Percentiles rank a stretch among this genome's conserved stretches.
These are phyloP conservation scores for Bombyx huttoni DNA, from an alignment of 2,888 invertebrate species.

Conservation along the genomic window DNA sequence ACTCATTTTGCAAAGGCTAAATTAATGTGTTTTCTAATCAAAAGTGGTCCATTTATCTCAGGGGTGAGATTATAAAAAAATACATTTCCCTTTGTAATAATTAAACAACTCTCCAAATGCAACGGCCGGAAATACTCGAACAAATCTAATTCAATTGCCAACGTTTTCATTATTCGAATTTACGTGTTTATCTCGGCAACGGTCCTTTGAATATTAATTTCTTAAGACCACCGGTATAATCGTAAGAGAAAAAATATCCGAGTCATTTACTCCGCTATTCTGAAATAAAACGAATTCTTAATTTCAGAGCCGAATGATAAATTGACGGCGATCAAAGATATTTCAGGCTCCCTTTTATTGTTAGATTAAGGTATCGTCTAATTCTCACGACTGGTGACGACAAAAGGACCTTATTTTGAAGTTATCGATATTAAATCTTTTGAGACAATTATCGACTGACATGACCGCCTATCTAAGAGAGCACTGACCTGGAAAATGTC, in stretches of 20 bases:
- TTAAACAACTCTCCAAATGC: not conserved
- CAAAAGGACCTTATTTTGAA: not conserved
- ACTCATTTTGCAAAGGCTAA: no score
- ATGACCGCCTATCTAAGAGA: no score
- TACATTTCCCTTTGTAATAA: not conserved
- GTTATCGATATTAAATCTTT: not conserved
- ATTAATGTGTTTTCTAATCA: no score
- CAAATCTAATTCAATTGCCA: not conserved
- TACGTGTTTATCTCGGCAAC: not conserved
- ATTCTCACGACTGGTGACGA: not conserved
- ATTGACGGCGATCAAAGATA: conserved; percentile 5
- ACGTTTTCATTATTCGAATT: not conserved
- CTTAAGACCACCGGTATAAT: not conserved
- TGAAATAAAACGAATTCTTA: conserved; percentile 3
- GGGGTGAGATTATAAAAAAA: no score
- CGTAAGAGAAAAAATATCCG: not conserved
- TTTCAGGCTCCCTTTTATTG: not conserved
- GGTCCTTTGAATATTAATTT: not conserved
- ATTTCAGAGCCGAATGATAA: conserved; percentile 4
- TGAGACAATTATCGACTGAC: not conserved
- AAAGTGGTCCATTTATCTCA: no score
- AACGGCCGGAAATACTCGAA: not conserved
- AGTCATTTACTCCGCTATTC: not conserved
- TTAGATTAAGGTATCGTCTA: conserved; percentile 2
- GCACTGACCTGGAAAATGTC: no score